A percentile compares a stretch with the other conserved stretches of the same genome.
phyloP scores from a whole-genome alignment of 2,113 vertebrate genomes.

The Anhinga rufa region DNA sequence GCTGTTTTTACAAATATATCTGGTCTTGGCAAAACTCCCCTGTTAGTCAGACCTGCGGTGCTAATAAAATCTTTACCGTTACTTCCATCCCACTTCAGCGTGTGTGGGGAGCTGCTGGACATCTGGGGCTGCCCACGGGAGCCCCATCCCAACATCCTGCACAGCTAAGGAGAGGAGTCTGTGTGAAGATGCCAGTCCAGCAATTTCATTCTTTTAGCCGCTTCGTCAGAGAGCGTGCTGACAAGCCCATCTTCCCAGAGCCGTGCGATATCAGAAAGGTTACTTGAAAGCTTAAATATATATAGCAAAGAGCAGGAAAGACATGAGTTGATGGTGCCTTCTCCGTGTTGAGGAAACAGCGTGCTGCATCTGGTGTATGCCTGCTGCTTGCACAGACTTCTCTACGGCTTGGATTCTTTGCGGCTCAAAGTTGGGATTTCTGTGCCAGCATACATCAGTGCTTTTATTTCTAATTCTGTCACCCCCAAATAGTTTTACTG shows the following conservation, averaged over 20 bases:
- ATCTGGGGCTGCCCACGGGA: background rate
- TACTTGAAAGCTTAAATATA: background rate
- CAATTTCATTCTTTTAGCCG: background rate
- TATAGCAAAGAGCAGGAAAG: background rate
- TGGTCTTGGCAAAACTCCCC: background rate
- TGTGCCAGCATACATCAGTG: background rate
- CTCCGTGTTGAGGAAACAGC: background rate
- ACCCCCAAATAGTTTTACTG: background rate
- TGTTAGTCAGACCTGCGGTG: background rate
- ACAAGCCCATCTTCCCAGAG: background rate
- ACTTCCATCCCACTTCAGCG: background rate
- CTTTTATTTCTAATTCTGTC: background rate
- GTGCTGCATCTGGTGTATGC: background rate
- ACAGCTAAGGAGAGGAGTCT: background rate
- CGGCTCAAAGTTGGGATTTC: background rate
- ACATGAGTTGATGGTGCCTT: background rate
- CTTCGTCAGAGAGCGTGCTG: background rate
- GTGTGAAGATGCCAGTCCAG: background rate
- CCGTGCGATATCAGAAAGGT: background rate
- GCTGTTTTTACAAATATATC: background rate
- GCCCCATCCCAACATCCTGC: background rate
- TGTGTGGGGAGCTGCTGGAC: background rate
- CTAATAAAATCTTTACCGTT: background rate
- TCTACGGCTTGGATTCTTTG: rapidly evolving
- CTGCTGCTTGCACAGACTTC: background rate